These are phyloP conservation scores for Antheraea yamamai DNA, from an alignment of 2,888 invertebrate genomes.

Conservation along the genomic window DNA sequence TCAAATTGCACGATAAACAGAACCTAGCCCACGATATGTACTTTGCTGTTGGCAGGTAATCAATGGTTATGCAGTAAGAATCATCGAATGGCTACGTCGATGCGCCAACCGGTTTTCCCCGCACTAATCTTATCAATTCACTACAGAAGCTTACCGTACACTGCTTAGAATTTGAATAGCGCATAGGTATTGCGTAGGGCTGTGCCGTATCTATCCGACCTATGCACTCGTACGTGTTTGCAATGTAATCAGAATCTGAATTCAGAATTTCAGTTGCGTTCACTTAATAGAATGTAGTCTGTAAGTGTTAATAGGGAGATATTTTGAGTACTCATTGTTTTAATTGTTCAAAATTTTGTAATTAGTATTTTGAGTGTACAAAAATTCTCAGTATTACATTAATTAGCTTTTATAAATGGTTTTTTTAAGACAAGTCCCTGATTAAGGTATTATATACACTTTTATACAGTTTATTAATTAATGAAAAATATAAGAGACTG, in stretches of 20 bases:
- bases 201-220: constrained; percentile 20
- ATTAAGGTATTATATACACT: no score
- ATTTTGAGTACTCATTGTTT: constrained; percentile 1
- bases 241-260: constrained; percentile 16
- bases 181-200: constrained; percentile 28
- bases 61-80: constrained; percentile 44
- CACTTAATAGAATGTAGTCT: constrained; percentile 16
- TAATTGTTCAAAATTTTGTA: not conserved
- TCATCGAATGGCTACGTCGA: constrained; percentile 47
- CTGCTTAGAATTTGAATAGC: constrained; percentile 66
- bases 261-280: constrained; percentile 14
- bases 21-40: constrained; percentile 24
- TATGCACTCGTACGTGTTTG: constrained; percentile 19
- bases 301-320: constrained; percentile 4
- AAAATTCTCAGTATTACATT: not conserved
- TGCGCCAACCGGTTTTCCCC: constrained; percentile 48
- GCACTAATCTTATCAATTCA: constrained; percentile 74
- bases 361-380: not conserved
- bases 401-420: not conserved
- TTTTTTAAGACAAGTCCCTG: no score
- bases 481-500: no score
- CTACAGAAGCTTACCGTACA: constrained; percentile 50
- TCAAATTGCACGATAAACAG: not conserved
- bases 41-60: constrained; percentile 38
- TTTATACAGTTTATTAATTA: no score